Percentiles rank a stretch among this genome's conserved stretches.
phyloP scores from a whole-genome alignment of 2,113 vertebrate genomes.

The Saccopteryx leptura region DNA sequence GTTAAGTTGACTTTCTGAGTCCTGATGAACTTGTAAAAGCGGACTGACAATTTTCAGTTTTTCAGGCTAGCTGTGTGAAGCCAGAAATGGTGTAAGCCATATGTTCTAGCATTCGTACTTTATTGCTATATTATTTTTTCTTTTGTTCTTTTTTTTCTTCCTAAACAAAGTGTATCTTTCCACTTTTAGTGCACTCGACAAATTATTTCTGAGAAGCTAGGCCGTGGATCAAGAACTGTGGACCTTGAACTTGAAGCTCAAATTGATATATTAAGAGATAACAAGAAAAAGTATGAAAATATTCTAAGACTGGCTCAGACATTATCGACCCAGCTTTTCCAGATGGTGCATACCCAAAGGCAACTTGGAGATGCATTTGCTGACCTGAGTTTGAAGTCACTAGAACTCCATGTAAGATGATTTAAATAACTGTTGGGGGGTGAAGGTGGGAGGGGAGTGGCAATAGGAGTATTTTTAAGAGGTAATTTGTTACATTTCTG shows the following conservation, averaged over 20 bases:
- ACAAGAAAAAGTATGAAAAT: conserved; percentile 98
- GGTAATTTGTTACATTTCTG: conserved; percentile 14
- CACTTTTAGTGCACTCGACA: conserved; percentile 95
- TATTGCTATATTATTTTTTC: conserved; percentile 17
- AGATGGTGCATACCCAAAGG: conserved; percentile 97
- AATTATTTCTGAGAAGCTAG: conserved; percentile 98
- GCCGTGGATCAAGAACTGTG: conserved; percentile 98
- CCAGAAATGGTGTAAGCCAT: conserved; percentile 73
- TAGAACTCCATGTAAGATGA: conserved; percentile 96
- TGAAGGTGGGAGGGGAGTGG: background rate
- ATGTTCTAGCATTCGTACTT: background rate
- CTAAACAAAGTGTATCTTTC: conserved; percentile 71
- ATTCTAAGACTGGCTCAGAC: conserved; percentile 96
- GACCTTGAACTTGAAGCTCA: conserved; percentile 98
- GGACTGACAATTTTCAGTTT: conserved; percentile 77
- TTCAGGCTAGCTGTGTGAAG: conserved; percentile 80
- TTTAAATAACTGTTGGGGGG: background rate
- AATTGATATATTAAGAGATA: conserved; percentile 97
- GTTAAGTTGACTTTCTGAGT: conserved; percentile 83
- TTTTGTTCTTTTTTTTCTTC: background rate
- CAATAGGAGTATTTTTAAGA: background rate
- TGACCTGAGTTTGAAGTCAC: conserved; percentile 98
- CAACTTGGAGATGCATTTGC: conserved; percentile 98
- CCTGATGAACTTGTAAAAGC: conserved; percentile 83
- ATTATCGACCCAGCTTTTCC: conserved; percentile 94